Conservation (phyloP, 2,888 invertebrate genomes). For the Xanthorhoe designata region DNA sequence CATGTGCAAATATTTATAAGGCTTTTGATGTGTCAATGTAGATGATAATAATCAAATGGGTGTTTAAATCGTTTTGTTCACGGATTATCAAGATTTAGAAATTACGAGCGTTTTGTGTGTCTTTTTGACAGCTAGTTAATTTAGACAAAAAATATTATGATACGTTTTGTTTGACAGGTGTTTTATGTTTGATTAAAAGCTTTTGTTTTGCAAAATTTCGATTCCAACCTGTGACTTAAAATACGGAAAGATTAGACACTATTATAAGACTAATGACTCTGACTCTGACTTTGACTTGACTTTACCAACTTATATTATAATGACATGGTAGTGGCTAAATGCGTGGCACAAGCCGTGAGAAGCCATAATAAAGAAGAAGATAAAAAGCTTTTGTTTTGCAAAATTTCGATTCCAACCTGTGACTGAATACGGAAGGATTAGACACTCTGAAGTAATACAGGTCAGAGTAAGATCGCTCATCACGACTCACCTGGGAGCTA, state of each 20-base stretch:
- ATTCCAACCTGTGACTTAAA: neutral
- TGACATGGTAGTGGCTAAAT: too few species aligned
- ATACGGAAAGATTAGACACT: neutral
- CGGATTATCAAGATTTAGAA: constrained; percentile 34
- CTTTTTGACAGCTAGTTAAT: constrained; percentile 21
- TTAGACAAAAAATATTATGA: neutral
- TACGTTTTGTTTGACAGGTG: constrained; percentile 6
- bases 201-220: neutral
- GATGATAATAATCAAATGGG: constrained; percentile 34
- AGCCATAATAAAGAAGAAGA: too few species aligned
- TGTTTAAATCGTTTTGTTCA: constrained; percentile 41
- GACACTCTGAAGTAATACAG: constrained; percentile 10
- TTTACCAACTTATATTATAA: too few species aligned
- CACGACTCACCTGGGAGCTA: constrained; percentile 30
- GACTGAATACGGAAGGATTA: neutral
- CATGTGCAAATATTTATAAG: constrained; percentile 34
- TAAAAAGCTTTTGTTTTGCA: too few species aligned
- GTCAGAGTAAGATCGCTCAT: constrained; percentile 9
- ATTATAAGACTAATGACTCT: neutral
- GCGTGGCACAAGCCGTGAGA: too few species aligned
- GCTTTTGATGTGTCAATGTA: constrained; percentile 37
- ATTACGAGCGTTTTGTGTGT: constrained; percentile 5
- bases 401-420: neutral
- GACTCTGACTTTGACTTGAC: too few species aligned
- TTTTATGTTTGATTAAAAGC: neutral